phyloP scores from a whole-genome alignment of 2,888 invertebrate genomes.

The Elegia similella region DNA sequence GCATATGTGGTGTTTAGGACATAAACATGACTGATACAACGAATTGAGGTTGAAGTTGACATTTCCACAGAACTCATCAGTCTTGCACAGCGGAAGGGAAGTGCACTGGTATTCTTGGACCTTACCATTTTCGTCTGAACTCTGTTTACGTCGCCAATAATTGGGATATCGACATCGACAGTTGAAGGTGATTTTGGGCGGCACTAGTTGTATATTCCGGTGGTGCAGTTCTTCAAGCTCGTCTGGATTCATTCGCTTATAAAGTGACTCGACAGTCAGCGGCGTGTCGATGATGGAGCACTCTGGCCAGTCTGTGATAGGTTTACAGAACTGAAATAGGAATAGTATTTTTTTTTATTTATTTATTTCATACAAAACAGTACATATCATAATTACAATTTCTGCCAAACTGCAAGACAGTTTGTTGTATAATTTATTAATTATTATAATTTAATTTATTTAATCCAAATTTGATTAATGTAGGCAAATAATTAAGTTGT shows the following conservation, averaged over 20 bases:
- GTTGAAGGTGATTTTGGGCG: slow-evolving; percentile 66
- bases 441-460: too few species aligned
- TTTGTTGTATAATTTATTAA: too few species aligned
- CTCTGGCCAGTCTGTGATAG: slow-evolving; percentile 56
- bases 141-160: slow-evolving; percentile 70
- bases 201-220: slow-evolving; percentile 55
- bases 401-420: too few species aligned
- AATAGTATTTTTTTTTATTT: too few species aligned
- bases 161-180: slow-evolving; percentile 76
- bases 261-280: slow-evolving; percentile 51
- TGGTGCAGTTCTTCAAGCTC: slow-evolving; percentile 65
- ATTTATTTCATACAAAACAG: too few species aligned
- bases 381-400: too few species aligned
- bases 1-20: slow-evolving; percentile 83
- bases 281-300: slow-evolving; percentile 59
- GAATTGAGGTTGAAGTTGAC: slow-evolving; percentile 81
- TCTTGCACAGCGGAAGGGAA: slow-evolving; percentile 74
- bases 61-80: slow-evolving; percentile 83
- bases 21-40: slow-evolving; percentile 83
- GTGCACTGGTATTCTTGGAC: slow-evolving; percentile 68
- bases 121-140: slow-evolving; percentile 35
- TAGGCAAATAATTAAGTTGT: neutral
- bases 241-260: slow-evolving; percentile 61
- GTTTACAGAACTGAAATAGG: slow-evolving; percentile 75
- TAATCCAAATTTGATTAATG: neutral